These are phyloP conservation scores for Mus musculus DNA, from an alignment of 2,113 vertebrate genomes.

Conservation along the genomic window GRCm39 chr14:4790001-4790500, in stretches of 20 bases:
- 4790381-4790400: background rate
- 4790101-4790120: background rate
- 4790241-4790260: conserved; percentile 20
- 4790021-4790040: conserved; percentile 50
- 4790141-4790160: background rate
- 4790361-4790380: background rate
- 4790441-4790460: background rate
- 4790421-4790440: background rate
- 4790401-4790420: background rate
- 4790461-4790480: background rate
- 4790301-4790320: background rate
- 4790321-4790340: conserved; percentile 1
- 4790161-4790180: conserved; percentile 17
- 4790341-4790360: conserved; percentile 10
- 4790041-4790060: conserved; percentile 53
- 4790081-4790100: background rate
- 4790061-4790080: conserved; percentile 5
- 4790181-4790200: conserved; percentile 11
- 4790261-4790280: background rate
- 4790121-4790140: background rate
- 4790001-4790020: conserved; percentile 69
- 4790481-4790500: background rate
- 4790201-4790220: background rate
- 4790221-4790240: conserved; percentile 19
- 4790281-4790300: background rate